Conservation (phyloP, 2,113 vertebrate species). For the Hippopotamus amphibius region DNA sequence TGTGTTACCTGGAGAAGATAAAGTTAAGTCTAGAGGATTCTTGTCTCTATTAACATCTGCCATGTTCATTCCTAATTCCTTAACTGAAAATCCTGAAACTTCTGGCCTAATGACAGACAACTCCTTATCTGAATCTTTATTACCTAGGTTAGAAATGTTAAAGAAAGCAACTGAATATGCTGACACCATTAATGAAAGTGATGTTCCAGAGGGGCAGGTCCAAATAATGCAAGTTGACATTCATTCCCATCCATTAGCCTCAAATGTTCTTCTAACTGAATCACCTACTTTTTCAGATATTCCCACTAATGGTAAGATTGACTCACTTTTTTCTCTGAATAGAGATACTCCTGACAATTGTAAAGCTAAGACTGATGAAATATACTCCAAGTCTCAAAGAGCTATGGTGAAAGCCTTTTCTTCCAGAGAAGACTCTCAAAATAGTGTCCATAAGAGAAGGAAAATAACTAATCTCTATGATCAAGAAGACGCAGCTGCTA, state of each 20-base stretch:
- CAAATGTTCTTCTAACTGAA: neutral
- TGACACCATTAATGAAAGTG: neutral
- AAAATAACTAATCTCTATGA: neutral
- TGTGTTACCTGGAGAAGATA: neutral
- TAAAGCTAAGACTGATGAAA: neutral
- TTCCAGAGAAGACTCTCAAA: neutral
- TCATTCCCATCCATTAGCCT: neutral
- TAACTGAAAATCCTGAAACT: constrained; percentile 35
- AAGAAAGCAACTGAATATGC: neutral
- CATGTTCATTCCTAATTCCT: neutral
- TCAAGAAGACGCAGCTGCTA: constrained; percentile 21
- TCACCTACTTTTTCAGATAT: neutral
- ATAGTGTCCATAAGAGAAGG: neutral
- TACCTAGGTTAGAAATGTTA: neutral
- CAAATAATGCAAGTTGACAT: neutral
- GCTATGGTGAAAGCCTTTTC: neutral
- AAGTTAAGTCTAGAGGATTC: constrained; percentile 4
- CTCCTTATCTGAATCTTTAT: neutral
- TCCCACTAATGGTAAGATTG: neutral
- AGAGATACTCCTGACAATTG: neutral
- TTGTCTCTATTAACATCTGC: neutral
- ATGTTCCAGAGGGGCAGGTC: neutral
- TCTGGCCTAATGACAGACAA: constrained; percentile 5
- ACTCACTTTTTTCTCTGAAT: neutral
- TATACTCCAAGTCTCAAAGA: constrained; percentile 15